Evolutionary conservation across 2,888 invertebrate species (phyloP), one percentile per base, ranked within the genome.

Genomic region (Incurvaria masculella): DNA sequence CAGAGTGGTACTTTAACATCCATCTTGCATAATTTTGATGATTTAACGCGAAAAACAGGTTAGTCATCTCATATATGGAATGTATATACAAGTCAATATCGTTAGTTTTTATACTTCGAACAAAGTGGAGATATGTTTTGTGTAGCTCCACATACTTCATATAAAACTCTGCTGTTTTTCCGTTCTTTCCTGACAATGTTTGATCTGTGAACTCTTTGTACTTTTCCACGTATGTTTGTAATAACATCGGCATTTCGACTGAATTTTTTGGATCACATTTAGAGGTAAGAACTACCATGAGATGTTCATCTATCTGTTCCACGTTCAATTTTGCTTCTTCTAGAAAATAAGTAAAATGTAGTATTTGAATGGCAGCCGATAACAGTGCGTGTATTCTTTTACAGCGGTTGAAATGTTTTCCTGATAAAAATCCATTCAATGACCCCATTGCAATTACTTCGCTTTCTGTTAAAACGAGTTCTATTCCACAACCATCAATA

Each of bases 351-450:
- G 61, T 52, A 50, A 64, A 62, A 55, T 61, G 62, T 39, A 63
- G 47, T 27, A 56, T 53, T 52, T 63, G 57, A 20, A 62, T 53
- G 19, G 56, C 61, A 16, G 44, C 54, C 49, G 59, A 26, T 4
- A 51, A 46, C 38, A 64, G 48, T 4, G 63, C 61, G 54, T 64
- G 61, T 42, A 63, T 42, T 1, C 62, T 57, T 51, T 64, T 63
- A 44, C 64, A 63, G 1, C 63, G 57, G 55, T 65, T 65, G 41
- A 62, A 65, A 51, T 64, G 59, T 45, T 64, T 65, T 46, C 64
- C 53, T 16, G 58, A 57, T 10, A 65, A 50, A 49, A 64, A 64
- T 20, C 61, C 55, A 51, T 57, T 55, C 45, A 57, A 52, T 0
- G 64, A 65, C 6, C 63, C 62, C 26, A 49, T 50, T 1, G 61